Base-by-base conservation (phyloP, 2,888 invertebrate species). In the Miltochrista miniata region DNA sequence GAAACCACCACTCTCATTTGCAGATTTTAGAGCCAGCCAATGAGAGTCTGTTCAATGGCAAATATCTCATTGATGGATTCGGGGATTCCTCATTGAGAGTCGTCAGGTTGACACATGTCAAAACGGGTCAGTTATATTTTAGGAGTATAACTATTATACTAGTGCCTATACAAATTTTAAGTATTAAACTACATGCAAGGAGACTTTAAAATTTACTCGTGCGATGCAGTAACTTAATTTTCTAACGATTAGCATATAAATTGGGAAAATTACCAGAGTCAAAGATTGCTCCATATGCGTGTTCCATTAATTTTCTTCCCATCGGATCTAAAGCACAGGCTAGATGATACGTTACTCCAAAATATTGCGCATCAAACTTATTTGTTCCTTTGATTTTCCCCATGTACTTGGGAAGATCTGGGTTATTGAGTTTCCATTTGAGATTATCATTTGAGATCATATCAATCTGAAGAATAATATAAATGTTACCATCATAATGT, bases 381-480 rank as follows among this genome's bases (percentile, higher is more conserved):
- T 90, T 83, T 1, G 95, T 80, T 29, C 93, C 85, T 30, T 86
- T 83, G 2, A 95, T 77, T 76, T 94, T 94, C 8, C 96, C 96
- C 7, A 92, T 89, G 36, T 95, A 87, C 44, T 92, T 92, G 0
- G 95, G 95, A 38, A 95, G 90, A 68, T 95, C 95, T 0, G 93
- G 92, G 71, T 93, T 90, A 4, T 82, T 83, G 14, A 87, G 76
- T 7, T 85, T 83, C 96, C 96, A 96, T 64, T 96, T 92, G 34
- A 94, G 87, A 62, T 94, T 93, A 68, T 95, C 95, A 48, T 93
- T 94, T 33, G 95, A 95, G 33, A 96, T 92, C 93, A 97, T 94
- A 70, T 97, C 96, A 56, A 95, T 92, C 83, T 94, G 51, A 30
- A 30, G 12, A 5, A 34, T 34, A 29, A 39, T 14, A 9, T 35